Percentiles rank a stretch among this genome's conserved stretches.
These are phyloP conservation scores for Himalopsyche japonica DNA, from an alignment of 2,888 invertebrate genomes.

Conservation along the genomic window DNA sequence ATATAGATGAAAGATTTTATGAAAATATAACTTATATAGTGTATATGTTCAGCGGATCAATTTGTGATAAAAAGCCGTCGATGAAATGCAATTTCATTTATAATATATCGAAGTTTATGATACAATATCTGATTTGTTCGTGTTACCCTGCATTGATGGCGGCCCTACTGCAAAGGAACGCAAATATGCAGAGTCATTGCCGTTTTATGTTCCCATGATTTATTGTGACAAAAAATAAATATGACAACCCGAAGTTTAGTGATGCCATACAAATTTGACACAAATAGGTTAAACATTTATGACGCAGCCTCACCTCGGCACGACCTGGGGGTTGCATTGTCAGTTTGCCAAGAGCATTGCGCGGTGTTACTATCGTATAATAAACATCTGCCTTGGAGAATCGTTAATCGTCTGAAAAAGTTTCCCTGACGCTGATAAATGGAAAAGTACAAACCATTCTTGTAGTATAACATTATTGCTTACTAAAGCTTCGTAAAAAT, in stretches of 20 bases:
- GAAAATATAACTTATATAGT: too few relatives aligned
- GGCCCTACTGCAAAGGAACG: neutral
- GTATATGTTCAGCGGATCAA: too few relatives aligned
- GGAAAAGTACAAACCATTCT: too few relatives aligned
- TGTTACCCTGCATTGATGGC: neutral
- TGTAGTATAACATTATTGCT: too few relatives aligned
- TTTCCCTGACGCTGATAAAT: too few relatives aligned
- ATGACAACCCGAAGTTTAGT: constrained; percentile 12
- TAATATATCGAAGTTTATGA: neutral
- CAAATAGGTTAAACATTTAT: constrained; percentile 16
- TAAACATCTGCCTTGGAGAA: neutral
- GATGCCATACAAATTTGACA: constrained; percentile 16
- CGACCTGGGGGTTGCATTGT: constrained; percentile 5
- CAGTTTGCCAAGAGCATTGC: neutral
- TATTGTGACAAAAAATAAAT: constrained; percentile 32
- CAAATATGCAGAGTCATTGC: constrained; percentile 21
- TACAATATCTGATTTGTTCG: neutral
- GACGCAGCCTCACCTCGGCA: neutral
- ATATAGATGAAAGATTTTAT: too few relatives aligned
- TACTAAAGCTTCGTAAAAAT: too few relatives aligned
- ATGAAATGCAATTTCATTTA: neutral
- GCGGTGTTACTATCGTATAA: neutral
- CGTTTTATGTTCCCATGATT: constrained; percentile 19
- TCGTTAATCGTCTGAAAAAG: neutral
- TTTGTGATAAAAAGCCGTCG: neutral